phyloP scores from a whole-genome alignment of 2,113 vertebrate genomes.

The Chinchilla lanigera region DNA sequence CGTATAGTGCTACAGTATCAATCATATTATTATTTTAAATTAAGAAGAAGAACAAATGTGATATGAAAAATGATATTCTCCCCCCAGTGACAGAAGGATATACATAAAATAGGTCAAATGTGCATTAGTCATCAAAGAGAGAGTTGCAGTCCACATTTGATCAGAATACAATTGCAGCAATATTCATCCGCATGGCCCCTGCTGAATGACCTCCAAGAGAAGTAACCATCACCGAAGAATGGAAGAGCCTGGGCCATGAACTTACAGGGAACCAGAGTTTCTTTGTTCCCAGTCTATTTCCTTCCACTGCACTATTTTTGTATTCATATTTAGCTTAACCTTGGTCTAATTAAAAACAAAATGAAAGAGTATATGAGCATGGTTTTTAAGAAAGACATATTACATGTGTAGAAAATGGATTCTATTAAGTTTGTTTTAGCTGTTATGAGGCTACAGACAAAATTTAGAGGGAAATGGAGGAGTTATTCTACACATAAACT shows the following conservation, averaged over 20 bases:
- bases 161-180: too few relatives aligned
- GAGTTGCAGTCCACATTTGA: background rate
- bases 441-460: background rate
- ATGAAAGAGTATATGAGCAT: background rate
- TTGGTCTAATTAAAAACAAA: background rate
- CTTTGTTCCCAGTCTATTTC: background rate
- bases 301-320: background rate
- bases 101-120: constrained; percentile 49
- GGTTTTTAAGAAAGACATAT: background rate
- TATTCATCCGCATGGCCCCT: too few relatives aligned
- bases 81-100: background rate
- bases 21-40: constrained; percentile 9
- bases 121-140: background rate
- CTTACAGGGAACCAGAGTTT: background rate
- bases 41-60: background rate
- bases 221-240: background rate
- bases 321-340: background rate
- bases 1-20: constrained; percentile 38
- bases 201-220: background rate
- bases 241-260: background rate
- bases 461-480: background rate
- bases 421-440: background rate
- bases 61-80: constrained; percentile 60
- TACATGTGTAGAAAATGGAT: background rate
- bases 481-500: background rate